Base-by-base conservation (phyloP, 1,140 invertebrate genomes). In the Asbolus verrucosus region DNA sequence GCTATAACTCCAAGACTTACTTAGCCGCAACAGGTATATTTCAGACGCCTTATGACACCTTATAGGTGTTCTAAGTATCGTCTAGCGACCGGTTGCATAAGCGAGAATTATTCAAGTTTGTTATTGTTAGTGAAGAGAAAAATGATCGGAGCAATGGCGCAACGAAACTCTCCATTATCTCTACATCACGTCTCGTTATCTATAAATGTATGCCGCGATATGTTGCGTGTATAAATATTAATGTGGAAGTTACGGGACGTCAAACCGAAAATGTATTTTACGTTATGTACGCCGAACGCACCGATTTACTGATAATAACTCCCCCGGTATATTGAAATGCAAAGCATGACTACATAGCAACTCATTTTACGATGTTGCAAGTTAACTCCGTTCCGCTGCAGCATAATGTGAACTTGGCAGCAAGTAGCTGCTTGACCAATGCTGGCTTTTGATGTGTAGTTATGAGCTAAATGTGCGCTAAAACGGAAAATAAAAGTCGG, bases 241-340 rank as follows among this genome's bases (percentile, higher is more conserved):
- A 54, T 54, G 46, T 54, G 21, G 46, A 54, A 54, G 46, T 54
- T 54, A 54, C 46, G 46, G 19, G 19, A 54, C 14, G 46, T 54
- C 46, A 54, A 27, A 54, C 21, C 21, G 19, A 9, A 24, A 54
- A 11, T 27, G 46, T 54, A 54, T 46, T 46, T 46, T 46, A 18
- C 8, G 8, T 16, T 16, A 15, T 50, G 16, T 50, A 50, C 43
- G 46, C 19, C 46, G 27, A 54, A 54, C 46, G 21, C 19, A 54
- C 46, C 27, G 46, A 54, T 54, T 54, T 54, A 54, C 46, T 54
- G 24, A 54, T 54, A 54, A 54, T 54, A 54, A 54, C 46, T 54
- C 21, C n/a, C 46, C 9, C 11, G 21, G n/a, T 54, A 54, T 54
- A 54, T 54, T 54, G 46, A 54, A 54, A 54, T 54, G 46, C 46